These are phyloP conservation scores for Pterocles gutturalis DNA, from an alignment of 2,113 vertebrate species.

Conservation along the genomic window DNA sequence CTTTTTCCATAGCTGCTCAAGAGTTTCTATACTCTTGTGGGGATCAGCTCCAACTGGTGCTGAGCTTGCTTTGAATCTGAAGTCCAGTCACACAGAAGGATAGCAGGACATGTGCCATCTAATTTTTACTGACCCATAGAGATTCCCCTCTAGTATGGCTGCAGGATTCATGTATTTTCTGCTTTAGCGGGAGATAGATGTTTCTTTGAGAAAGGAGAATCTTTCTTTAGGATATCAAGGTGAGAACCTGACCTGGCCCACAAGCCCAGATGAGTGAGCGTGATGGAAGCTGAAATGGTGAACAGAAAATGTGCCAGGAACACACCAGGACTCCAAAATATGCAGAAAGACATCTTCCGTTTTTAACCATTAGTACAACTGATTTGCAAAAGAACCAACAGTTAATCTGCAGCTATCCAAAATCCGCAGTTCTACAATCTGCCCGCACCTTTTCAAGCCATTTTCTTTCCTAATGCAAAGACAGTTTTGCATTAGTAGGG, in stretches of 20 bases:
- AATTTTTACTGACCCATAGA: neutral
- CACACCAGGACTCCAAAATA: neutral
- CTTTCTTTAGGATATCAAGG: neutral
- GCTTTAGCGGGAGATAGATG: neutral
- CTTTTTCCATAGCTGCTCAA: neutral
- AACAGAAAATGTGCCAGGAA: neutral
- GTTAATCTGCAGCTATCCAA: neutral
- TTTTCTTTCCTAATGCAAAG: neutral
- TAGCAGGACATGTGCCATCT: neutral
- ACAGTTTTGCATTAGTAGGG: neutral
- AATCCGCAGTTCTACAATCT: neutral
- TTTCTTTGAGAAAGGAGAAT: neutral
- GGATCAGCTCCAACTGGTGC: neutral
- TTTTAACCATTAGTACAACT: neutral
- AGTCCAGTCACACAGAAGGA: neutral
- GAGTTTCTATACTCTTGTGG: neutral
- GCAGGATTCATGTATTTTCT: neutral
- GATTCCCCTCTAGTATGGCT: neutral
- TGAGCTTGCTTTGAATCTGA: neutral
- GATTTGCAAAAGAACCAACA: neutral
- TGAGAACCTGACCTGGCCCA: neutral
- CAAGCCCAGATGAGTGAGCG: neutral
- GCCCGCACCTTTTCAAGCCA: neutral
- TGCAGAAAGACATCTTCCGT: neutral
- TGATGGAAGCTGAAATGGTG: neutral